Base-by-base conservation (phyloP, 2,113 vertebrate species). In the Gymnogyps californianus region DNA sequence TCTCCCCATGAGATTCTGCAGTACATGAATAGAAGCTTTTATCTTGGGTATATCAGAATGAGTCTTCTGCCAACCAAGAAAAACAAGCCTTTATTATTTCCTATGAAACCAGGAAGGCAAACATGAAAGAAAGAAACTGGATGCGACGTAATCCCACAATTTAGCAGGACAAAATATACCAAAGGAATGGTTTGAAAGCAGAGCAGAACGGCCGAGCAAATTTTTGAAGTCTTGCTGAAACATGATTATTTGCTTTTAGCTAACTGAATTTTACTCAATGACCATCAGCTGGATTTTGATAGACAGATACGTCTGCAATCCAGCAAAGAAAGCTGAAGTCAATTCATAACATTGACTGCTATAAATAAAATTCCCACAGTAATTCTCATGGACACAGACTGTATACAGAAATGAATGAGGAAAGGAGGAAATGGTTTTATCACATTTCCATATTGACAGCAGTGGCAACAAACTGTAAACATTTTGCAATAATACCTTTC, bases 51-150 rank as follows among this genome's bases (percentile, higher is more conserved):
- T 89, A 79, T 80, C 61, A 85, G 52, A 75, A 84, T 34, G 55
- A 52, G 16, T 61, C 66, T 89, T 94, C 94, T 96, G 78, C 32
- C 79, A 90, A 94, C 62, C 42, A 74, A 76, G 64, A 69, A 93
- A 90, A 87, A 55, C 61, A 92, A 90, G 80, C 34, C 17, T 91
- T 89, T 96, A 71, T 87, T 93, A 92, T 81, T 84, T 93, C 87
- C 83, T 91, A 38, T 31, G 54, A 91, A 96, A 82, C 52, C 87
- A 89, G 80, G 69, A 93, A 93, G 64, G 61, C 49, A 92, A 78
- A 85, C 62, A 29, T 66, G 74, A 93, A 81, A 91, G 65, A 87
- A 92, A 90, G 10, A 44, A 89, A 83, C 13, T 87, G 77, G 62
- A 55, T 62, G 70, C 75, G 79, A 29, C 8, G 2, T 29, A 80